Evolutionary conservation across 2,888 invertebrate species (phyloP).

Genomic region (Cephus runcator): DNA sequence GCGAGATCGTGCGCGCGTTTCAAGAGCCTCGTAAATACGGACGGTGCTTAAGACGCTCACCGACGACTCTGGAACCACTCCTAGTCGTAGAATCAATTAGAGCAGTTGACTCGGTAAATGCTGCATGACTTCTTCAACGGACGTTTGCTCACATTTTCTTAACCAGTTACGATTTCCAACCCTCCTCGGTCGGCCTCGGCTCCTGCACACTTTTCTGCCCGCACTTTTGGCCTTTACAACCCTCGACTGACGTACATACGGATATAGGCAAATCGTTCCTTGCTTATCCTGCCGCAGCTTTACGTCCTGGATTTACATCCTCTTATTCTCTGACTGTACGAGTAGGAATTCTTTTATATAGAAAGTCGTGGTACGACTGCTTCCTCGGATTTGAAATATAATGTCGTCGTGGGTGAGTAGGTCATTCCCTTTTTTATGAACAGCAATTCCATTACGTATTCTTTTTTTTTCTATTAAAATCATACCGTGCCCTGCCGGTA

Average conservation of each 20-base stretch:
- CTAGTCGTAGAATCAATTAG: slow-evolving; percentile 29
- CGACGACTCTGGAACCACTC: neutral
- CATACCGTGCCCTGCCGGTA: neutral
- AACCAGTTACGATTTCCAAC: slow-evolving; percentile 12
- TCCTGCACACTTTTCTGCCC: neutral
- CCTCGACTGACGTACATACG: neutral
- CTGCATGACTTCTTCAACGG: neutral
- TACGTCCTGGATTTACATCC: neutral
- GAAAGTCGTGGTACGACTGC: neutral
- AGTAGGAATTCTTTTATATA: neutral
- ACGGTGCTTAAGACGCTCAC: neutral
- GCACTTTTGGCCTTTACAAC: neutral
- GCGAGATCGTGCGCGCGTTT: slow-evolving; percentile 18
- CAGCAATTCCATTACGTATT: neutral
- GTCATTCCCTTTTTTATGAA: neutral
- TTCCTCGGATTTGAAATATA: neutral
- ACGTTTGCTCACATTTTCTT: slow-evolving; percentile 2
- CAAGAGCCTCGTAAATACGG: slow-evolving; percentile 30
- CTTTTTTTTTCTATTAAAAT: neutral
- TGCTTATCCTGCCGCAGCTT: neutral
- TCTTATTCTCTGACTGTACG: neutral
- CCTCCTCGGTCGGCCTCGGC: neutral
- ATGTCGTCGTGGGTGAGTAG: neutral
- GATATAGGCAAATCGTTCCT: neutral
- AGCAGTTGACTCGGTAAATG: slow-evolving; percentile 36